Evolutionary conservation across 1,140 invertebrate genomes (phyloP).

Genomic region (Nylanderia fulva): DNA sequence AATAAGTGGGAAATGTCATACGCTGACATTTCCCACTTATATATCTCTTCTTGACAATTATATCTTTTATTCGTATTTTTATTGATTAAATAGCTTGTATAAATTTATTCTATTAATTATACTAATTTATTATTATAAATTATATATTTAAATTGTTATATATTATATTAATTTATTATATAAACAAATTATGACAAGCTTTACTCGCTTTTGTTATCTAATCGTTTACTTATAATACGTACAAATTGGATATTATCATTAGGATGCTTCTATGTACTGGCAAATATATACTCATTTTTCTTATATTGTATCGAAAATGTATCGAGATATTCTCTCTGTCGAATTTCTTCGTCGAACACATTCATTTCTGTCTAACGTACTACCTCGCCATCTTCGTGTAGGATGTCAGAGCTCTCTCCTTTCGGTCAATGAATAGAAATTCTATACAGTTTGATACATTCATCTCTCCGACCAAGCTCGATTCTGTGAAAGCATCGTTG

Average conservation of each 20-base stretch:
- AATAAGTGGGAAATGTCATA: background rate
- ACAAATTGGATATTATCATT: background rate
- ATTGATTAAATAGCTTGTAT: background rate
- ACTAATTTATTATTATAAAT: background rate
- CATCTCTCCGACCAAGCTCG: slow-evolving; percentile 50
- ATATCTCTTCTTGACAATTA: background rate
- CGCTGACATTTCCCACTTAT: too few relatives aligned
- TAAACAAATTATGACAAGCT: background rate
- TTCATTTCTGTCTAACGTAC: slow-evolving; percentile 52
- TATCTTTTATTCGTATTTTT: background rate
- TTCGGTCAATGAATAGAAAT: slow-evolving; percentile 48
- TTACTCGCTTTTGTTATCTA: background rate
- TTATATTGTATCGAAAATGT: background rate
- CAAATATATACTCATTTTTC: background rate
- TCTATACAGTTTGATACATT: slow-evolving; percentile 42
- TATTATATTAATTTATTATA: too few relatives aligned
- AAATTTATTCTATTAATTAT: background rate
- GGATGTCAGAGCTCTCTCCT: slow-evolving; percentile 38
- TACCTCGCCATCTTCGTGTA: background rate
- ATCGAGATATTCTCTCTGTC: slow-evolving; percentile 27
- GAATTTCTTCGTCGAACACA: slow-evolving; percentile 14
- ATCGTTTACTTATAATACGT: background rate
- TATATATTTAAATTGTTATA: too few relatives aligned
- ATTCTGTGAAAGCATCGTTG: slow-evolving; percentile 50
- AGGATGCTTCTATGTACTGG: background rate